Evolutionary conservation across 2,888 invertebrate species (phyloP).

Genomic region (Tanytarsus gracilentus): DNA sequence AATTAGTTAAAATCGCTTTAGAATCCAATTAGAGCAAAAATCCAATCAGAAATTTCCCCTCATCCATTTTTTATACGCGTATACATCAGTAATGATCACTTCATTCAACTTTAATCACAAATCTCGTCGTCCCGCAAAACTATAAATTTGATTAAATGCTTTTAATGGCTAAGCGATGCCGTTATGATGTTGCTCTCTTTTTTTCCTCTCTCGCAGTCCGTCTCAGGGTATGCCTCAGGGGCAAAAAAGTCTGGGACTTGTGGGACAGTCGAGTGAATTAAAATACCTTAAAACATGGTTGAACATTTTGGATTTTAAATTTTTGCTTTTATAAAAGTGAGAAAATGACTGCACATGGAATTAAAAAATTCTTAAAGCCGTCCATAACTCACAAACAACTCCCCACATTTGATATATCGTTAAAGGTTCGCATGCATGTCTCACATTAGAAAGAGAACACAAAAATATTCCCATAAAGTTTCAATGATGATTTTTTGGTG

Average conservation of each 20-base stretch:
- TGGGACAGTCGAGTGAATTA: too few relatives aligned
- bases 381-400: too few relatives aligned
- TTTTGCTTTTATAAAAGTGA: too few relatives aligned
- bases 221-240: too few relatives aligned
- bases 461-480: constrained; percentile 26
- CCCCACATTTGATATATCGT: neutral
- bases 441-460: neutral
- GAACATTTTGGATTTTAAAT: too few relatives aligned
- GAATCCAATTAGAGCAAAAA: neutral
- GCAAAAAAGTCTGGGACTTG: too few relatives aligned
- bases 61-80: too few relatives aligned
- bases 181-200: neutral
- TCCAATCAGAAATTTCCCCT: too few relatives aligned
- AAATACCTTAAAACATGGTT: too few relatives aligned
- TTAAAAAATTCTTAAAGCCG: too few relatives aligned
- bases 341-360: too few relatives aligned
- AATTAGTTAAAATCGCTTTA: neutral
- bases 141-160: constrained; percentile 3
- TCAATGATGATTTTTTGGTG: constrained; percentile 4
- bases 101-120: neutral
- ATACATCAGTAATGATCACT: too few relatives aligned
- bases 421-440: neutral
- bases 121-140: neutral
- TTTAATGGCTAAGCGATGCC: neutral
- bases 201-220: neutral